Conservation (phyloP, 2,888 invertebrate genomes). For the Clostera curtula region DNA sequence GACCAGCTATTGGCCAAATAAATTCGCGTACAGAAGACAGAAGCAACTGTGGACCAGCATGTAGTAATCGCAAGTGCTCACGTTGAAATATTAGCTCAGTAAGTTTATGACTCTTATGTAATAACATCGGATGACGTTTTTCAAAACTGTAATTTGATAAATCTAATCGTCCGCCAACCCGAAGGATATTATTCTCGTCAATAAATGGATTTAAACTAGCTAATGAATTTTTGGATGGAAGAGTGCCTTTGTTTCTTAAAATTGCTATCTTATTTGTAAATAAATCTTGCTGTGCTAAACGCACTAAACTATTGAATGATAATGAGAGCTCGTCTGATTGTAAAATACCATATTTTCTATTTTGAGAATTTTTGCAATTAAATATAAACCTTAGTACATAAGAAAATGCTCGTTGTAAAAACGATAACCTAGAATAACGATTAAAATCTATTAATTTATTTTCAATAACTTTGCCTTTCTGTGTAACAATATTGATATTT, state of each 20-base stretch:
- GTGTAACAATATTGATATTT: too few species aligned
- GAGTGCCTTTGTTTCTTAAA: background rate
- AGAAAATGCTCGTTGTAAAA: background rate
- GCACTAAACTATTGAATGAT: background rate
- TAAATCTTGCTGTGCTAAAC: background rate
- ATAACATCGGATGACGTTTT: slow-evolving; percentile 3
- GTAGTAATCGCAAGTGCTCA: slow-evolving; percentile 3
- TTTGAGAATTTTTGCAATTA: slow-evolving; percentile 1
- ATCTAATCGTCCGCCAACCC: slow-evolving; percentile 4
- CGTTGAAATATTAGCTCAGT: slow-evolving; percentile 1
- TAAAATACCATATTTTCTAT: background rate
- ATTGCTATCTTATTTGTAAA: background rate
- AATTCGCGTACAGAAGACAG: background rate
- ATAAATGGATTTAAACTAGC: slow-evolving; percentile 1
- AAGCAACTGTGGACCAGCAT: slow-evolving; percentile 3
- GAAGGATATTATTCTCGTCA: background rate
- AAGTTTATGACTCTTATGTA: slow-evolving; percentile 1
- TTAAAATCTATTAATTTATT: slow-evolving; percentile 1
- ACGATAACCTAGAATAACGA: slow-evolving; percentile 1
- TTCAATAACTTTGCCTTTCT: too few species aligned
- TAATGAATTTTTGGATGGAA: background rate
- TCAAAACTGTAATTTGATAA: slow-evolving; percentile 2
- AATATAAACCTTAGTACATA: background rate
- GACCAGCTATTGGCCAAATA: slow-evolving; percentile 2
- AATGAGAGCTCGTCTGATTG: background rate